phyloP scores from a whole-genome alignment of 2,888 invertebrate species.

The Torymus texanus region DNA sequence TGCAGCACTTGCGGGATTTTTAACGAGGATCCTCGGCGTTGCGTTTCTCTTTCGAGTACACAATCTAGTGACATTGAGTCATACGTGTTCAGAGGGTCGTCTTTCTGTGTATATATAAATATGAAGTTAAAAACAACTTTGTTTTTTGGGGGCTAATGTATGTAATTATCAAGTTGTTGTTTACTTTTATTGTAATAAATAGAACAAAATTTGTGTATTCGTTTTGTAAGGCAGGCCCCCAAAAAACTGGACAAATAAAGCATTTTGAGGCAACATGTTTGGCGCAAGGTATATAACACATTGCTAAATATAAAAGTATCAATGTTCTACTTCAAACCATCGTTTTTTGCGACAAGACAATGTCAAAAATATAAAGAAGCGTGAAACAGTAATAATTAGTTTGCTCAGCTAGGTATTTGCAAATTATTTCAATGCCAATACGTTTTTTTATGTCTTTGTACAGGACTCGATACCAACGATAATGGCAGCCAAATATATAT shows the following conservation, averaged over 20 bases:
- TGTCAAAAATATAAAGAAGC: slow-evolving; percentile 54
- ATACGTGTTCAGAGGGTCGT: slow-evolving; percentile 50
- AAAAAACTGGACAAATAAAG: slow-evolving; percentile 55
- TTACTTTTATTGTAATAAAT: slow-evolving; percentile 10
- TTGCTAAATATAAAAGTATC: slow-evolving; percentile 41
- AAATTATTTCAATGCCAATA: slow-evolving; percentile 53
- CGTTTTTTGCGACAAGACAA: slow-evolving; percentile 51
- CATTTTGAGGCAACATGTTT: slow-evolving; percentile 55
- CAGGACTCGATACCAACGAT: slow-evolving; percentile 50
- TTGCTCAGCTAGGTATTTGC: slow-evolving; percentile 51
- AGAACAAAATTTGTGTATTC: not conserved
- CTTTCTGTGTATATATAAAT: slow-evolving; percentile 46
- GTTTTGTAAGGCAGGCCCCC: slow-evolving; percentile 1
- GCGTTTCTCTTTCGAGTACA: slow-evolving; percentile 44
- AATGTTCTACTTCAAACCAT: slow-evolving; percentile 54
- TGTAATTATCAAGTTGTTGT: not conserved
- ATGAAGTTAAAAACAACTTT: slow-evolving; percentile 51
- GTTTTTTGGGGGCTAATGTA: slow-evolving; percentile 25
- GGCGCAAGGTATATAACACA: slow-evolving; percentile 53
- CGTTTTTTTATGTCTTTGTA: slow-evolving; percentile 35
- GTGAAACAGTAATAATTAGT: slow-evolving; percentile 57
- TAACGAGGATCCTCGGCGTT: slow-evolving; percentile 47
- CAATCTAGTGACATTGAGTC: slow-evolving; percentile 54
- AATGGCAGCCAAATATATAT: slow-evolving; percentile 39
- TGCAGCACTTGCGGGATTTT: slow-evolving; percentile 20